These are phyloP conservation scores for Psilopsiagon aurifrons DNA, from an alignment of 2,113 vertebrate genomes.

Conservation along the genomic window DNA sequence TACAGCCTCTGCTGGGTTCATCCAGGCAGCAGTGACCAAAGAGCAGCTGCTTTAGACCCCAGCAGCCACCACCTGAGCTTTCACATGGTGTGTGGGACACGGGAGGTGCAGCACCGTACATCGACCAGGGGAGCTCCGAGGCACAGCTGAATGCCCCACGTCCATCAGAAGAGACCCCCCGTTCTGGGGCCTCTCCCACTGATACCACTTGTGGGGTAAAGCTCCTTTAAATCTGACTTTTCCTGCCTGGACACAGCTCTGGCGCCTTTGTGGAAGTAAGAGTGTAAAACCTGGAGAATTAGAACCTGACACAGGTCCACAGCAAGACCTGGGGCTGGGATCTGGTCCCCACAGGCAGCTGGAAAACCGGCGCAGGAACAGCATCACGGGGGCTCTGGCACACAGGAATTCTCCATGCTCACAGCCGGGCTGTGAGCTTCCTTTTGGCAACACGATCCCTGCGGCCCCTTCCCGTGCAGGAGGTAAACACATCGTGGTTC, in stretches of 20 bases:
- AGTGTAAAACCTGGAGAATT: accelerated
- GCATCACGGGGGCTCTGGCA: accelerated
- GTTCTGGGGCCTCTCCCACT: not conserved
- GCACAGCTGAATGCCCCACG: not conserved
- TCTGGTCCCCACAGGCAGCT: accelerated
- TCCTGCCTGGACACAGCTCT: not conserved
- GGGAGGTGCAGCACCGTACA: not conserved
- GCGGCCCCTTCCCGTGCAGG: not conserved
- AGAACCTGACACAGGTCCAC: not conserved
- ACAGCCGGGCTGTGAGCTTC: not conserved
- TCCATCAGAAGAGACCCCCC: not conserved
- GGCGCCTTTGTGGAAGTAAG: not conserved
- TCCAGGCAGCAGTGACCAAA: accelerated
- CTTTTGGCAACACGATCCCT: not conserved
- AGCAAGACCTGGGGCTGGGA: not conserved
- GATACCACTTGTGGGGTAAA: not conserved
- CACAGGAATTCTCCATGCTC: not conserved
- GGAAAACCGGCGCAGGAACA: not conserved
- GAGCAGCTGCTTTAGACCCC: not conserved
- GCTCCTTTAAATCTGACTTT: not conserved
- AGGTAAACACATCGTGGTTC: not conserved
- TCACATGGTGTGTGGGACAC: not conserved
- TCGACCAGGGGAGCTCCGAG: not conserved
- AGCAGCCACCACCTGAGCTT: accelerated
- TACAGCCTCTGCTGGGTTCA: not conserved